Evolutionary conservation across 2,797 vertebrate genomes (phyloP).

Genomic region (Cirrhinus mrigala): DNA sequence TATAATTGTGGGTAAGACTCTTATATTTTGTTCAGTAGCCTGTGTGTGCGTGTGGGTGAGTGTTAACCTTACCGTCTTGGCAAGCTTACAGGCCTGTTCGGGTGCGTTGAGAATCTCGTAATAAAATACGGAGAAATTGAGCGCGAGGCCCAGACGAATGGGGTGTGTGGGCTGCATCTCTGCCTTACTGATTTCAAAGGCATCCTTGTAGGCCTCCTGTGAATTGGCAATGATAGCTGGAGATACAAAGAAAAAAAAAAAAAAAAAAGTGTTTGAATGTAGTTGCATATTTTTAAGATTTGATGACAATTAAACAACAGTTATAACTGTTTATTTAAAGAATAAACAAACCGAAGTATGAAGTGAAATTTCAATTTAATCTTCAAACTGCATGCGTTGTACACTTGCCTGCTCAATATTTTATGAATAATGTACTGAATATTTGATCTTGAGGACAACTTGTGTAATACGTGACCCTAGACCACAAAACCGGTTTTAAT

Average conservation of each 20-base stretch:
- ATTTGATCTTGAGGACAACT: neutral
- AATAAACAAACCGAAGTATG: neutral
- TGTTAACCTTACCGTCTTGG: conserved; percentile 84
- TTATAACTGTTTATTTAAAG: neutral
- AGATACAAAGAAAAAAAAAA: conserved; percentile 9
- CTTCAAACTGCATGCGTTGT: too few species aligned
- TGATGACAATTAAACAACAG: neutral
- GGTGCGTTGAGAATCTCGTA: conserved; percentile 95
- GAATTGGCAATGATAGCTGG: conserved; percentile 86
- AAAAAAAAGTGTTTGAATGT: neutral
- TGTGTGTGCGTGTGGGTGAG: neutral
- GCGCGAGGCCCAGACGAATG: conserved; percentile 94
- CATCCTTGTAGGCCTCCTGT: conserved; percentile 87
- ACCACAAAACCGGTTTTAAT: too few species aligned
- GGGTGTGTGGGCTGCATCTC: conserved; percentile 94
- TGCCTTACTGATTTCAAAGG: conserved; percentile 88
- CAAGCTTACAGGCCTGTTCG: conserved; percentile 89
- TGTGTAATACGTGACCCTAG: too few species aligned
- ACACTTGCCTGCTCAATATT: neutral
- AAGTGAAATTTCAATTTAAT: neutral
- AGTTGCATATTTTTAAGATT: neutral
- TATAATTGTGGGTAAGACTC: neutral
- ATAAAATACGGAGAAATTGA: conserved; percentile 98
- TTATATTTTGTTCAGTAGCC: neutral
- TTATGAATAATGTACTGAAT: too few species aligned